Conservation (phyloP, 1,140 invertebrate genomes). For the Daktulosphaira vitifoliae region DNA sequence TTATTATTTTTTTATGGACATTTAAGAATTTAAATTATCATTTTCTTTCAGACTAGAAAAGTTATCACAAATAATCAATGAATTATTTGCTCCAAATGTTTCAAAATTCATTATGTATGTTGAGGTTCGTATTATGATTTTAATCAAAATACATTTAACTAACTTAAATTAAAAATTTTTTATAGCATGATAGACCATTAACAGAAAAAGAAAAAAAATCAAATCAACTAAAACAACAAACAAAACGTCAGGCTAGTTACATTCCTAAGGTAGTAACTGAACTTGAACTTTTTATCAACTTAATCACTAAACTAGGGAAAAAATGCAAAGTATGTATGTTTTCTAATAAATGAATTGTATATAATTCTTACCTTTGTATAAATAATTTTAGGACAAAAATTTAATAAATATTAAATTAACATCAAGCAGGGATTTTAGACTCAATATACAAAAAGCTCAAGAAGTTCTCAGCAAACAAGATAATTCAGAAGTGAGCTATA, state of each 20-base stretch:
- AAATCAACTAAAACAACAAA: slow-evolving; percentile 18
- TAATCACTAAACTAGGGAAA: slow-evolving; percentile 19
- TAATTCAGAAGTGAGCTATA: slow-evolving; percentile 7
- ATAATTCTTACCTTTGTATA: too few species aligned
- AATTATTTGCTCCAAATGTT: slow-evolving; percentile 6
- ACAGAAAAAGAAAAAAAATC: slow-evolving; percentile 24
- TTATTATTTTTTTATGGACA: not conserved
- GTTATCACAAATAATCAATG: slow-evolving; percentile 9
- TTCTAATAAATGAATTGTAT: too few species aligned
- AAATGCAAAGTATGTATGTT: slow-evolving; percentile 21
- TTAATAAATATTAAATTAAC: slow-evolving; percentile 7
- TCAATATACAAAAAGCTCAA: slow-evolving; percentile 11
- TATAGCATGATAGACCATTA: slow-evolving; percentile 16
- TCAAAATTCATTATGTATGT: slow-evolving; percentile 27
- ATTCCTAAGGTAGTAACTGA: slow-evolving; percentile 23
- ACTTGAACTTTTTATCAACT: slow-evolving; percentile 1
- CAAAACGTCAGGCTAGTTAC: not conserved
- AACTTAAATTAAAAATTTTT: not conserved
- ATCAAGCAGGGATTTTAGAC: slow-evolving; percentile 15
- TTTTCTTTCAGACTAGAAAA: slow-evolving; percentile 1
- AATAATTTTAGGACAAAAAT: slow-evolving; percentile 2
- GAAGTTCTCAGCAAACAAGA: slow-evolving; percentile 15
- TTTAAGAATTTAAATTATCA: not conserved
- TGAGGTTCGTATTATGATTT: not conserved
- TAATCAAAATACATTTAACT: not conserved